Conservation (phyloP, 2,888 invertebrate species). For the Eumacrocentrus americanus region DNA sequence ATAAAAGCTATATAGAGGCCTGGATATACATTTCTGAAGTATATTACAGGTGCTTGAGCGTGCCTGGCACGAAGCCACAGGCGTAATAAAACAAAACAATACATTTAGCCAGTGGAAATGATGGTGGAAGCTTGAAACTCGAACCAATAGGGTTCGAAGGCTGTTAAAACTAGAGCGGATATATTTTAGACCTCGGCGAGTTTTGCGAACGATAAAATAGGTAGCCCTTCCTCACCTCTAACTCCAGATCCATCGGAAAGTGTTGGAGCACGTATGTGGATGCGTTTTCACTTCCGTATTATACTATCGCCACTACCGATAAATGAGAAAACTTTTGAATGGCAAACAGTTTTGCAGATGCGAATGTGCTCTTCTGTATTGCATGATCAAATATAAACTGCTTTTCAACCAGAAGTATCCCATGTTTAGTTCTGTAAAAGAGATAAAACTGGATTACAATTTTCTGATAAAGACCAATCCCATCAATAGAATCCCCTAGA, state of each 20-base stretch:
- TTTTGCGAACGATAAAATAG: slow-evolving; percentile 20
- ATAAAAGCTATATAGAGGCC: slow-evolving; percentile 9
- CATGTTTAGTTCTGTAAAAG: background rate
- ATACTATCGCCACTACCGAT: slow-evolving; percentile 44
- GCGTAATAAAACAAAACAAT: slow-evolving; percentile 54
- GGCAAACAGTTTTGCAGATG: slow-evolving; percentile 37
- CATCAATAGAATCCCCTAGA: background rate
- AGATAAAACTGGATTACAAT: slow-evolving; percentile 7
- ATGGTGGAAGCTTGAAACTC: slow-evolving; percentile 27
- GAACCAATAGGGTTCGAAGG: slow-evolving; percentile 39
- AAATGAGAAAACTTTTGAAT: slow-evolving; percentile 50
- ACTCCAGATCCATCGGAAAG: slow-evolving; percentile 8
- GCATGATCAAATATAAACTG: slow-evolving; percentile 17
- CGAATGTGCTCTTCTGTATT: slow-evolving; percentile 8
- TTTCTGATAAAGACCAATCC: slow-evolving; percentile 19
- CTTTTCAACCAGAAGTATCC: background rate
- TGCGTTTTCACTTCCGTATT: slow-evolving; percentile 29
- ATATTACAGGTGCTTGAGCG: slow-evolving; percentile 10
- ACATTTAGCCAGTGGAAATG: slow-evolving; percentile 40
- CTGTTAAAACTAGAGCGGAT: slow-evolving; percentile 53
- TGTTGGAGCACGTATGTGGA: background rate
- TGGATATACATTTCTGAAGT: slow-evolving; percentile 16
- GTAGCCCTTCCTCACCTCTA: too few species aligned
- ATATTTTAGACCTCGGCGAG: slow-evolving; percentile 46
- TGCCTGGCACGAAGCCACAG: slow-evolving; percentile 35